Percentiles rank a stretch among this genome's conserved stretches.
Conservation (phyloP, 2,113 vertebrate genomes). For the Thunnus maccoyii region DNA sequence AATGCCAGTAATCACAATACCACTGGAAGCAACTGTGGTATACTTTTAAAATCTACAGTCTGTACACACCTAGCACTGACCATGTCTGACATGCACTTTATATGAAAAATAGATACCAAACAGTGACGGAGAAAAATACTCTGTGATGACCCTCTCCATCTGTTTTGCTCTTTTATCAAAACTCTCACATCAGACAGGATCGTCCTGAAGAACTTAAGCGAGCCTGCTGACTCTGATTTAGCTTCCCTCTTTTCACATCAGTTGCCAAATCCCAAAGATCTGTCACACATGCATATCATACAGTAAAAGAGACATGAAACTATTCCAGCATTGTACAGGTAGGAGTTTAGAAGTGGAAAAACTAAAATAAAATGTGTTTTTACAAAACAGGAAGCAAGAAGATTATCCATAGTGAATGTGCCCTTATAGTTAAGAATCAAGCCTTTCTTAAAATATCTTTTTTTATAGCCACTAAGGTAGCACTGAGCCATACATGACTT, state of each 20-base stretch:
- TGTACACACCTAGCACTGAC: background rate
- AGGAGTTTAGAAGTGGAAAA: background rate
- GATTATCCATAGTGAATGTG: background rate
- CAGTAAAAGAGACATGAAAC: slow-evolving; percentile 18
- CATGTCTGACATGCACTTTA: slow-evolving; percentile 8
- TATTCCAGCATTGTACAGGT: background rate
- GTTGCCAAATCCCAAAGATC: slow-evolving; percentile 21
- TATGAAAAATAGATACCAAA: slow-evolving; percentile 43
- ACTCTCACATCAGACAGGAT: slow-evolving; percentile 13
- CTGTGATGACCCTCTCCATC: slow-evolving; percentile 20
- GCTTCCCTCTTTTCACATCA: slow-evolving; percentile 31
- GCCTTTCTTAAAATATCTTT: background rate
- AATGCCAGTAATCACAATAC: slow-evolving; percentile 19
- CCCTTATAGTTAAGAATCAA: background rate
- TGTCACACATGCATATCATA: slow-evolving; percentile 24
- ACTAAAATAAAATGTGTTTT: background rate
- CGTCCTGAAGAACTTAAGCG: slow-evolving; percentile 19
- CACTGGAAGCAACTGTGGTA: slow-evolving; percentile 1
- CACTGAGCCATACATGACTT: slow-evolving; percentile 12
- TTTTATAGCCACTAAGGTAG: background rate
- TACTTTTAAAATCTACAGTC: slow-evolving; percentile 12
- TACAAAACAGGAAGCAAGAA: background rate
- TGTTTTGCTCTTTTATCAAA: slow-evolving; percentile 44
- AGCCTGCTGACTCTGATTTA: slow-evolving; percentile 50
- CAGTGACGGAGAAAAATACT: slow-evolving; percentile 11